Percentiles rank a stretch among this genome's conserved stretches.
Conservation (phyloP, 2,797 vertebrate genomes). For the Lutjanus campechanus region DNA sequence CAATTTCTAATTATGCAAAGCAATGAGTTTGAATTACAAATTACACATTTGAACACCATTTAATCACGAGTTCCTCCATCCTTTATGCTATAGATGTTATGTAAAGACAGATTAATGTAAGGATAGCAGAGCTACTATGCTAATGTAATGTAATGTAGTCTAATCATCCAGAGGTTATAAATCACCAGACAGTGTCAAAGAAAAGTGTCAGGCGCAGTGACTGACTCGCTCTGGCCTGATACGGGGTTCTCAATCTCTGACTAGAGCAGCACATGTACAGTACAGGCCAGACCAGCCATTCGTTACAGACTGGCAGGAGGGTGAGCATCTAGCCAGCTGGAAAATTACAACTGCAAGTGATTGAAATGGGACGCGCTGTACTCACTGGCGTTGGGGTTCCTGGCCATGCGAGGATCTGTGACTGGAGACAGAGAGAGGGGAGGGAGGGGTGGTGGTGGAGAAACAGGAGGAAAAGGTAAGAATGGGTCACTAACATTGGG, state of each 20-base stretch:
- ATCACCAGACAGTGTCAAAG: conserved; percentile 51
- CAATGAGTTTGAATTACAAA: conserved; percentile 4
- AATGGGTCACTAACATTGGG: conserved; percentile 63
- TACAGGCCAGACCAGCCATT: conserved; percentile 57
- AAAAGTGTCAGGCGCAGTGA: conserved; percentile 38
- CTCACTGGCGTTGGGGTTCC: conserved; percentile 83
- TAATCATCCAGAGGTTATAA: conserved; percentile 45
- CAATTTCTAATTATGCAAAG: background rate
- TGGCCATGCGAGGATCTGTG: conserved; percentile 86
- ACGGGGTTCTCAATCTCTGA: conserved; percentile 60
- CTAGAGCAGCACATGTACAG: conserved; percentile 59
- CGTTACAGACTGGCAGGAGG: conserved; percentile 75
- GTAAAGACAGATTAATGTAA: conserved; percentile 25
- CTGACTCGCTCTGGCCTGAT: conserved; percentile 30
- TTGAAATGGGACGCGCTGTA: conserved; percentile 79
- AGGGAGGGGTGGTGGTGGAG: conserved; percentile 19
- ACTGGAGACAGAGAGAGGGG: conserved; percentile 69
- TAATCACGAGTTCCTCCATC: conserved; percentile 12
- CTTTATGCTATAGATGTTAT: conserved; percentile 15
- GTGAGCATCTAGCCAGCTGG: conserved; percentile 79
- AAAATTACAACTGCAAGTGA: conserved; percentile 81
- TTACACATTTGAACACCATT: conserved; percentile 8
- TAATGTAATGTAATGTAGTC: conserved; percentile 26
- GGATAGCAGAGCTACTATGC: conserved; percentile 11
- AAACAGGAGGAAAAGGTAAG: conserved; percentile 63